Evolutionary conservation across 2,797 vertebrate genomes (phyloP).

Genomic region (Neomorphus geoffroyi): DNA sequence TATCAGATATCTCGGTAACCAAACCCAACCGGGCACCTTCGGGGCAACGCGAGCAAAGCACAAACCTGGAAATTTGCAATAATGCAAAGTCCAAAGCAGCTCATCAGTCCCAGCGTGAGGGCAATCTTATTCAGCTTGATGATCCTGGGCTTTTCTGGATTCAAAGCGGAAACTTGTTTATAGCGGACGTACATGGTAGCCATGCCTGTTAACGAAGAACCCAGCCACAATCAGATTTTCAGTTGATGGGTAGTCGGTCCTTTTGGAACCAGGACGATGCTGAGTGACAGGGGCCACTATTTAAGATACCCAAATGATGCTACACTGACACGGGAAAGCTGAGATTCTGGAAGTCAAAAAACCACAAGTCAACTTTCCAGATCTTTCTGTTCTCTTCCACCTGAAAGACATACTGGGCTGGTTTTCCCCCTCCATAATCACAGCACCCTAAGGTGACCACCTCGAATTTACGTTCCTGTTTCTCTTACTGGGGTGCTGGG

Average conservation of each 20-base stretch:
- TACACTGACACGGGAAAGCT: not conserved
- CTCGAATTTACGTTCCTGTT: not conserved
- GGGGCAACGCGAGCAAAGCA: not conserved
- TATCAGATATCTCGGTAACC: not conserved
- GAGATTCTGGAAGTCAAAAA: not conserved
- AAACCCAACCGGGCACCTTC: not conserved
- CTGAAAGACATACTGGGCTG: not conserved
- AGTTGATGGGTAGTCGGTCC: not conserved
- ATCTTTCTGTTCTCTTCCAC: not conserved
- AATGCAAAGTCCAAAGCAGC: constrained; percentile 90
- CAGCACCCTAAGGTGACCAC: not conserved
- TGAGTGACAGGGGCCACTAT: not conserved
- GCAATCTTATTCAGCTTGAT: constrained; percentile 79
- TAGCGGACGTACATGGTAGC: constrained; percentile 91
- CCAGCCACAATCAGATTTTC: not conserved
- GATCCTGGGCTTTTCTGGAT: constrained; percentile 59
- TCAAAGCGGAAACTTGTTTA: constrained; percentile 87
- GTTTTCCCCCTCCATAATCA: not conserved
- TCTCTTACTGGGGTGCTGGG: not conserved
- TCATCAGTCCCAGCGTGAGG: constrained; percentile 81
- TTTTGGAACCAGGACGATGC: not conserved
- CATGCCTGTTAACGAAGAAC: constrained; percentile 77
- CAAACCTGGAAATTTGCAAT: constrained; percentile 94
- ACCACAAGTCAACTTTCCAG: not conserved
- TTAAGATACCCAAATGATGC: not conserved